Conservation (phyloP, 2,797 vertebrate genomes). For the Staurois parvus region DNA sequence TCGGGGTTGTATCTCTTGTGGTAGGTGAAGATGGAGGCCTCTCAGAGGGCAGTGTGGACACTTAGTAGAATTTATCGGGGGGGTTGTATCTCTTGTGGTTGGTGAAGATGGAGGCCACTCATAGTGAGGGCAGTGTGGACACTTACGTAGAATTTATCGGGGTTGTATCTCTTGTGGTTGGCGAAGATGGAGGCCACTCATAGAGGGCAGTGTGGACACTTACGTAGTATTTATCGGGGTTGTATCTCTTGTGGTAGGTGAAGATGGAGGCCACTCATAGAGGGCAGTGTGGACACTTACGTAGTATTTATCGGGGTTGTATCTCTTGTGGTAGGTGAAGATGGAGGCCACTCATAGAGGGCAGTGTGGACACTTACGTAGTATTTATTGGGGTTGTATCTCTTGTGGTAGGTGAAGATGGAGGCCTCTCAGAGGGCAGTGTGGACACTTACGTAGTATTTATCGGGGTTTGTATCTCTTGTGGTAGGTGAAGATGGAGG, state of each 20-base stretch:
- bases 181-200: conserved; percentile 92
- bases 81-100: conserved; percentile 99
- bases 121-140: not conserved
- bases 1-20: conserved; percentile 99
- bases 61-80: conserved; percentile 96
- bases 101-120: conserved; percentile 91
- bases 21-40: conserved; percentile 93
- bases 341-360: conserved; percentile 84
- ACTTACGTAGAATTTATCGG: conserved; percentile 97
- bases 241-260: conserved; percentile 98
- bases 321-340: conserved; percentile 97
- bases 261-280: conserved; percentile 90
- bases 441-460: conserved; percentile 89
- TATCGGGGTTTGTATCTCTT: conserved; percentile 98
- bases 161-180: conserved; percentile 98
- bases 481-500: conserved; percentile 95
- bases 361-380: conserved; percentile 81
- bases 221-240: conserved; percentile 97
- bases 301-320: conserved; percentile 97
- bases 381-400: conserved; percentile 97
- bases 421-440: conserved; percentile 81
- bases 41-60: conserved; percentile 71
- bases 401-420: conserved; percentile 97
- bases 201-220: conserved; percentile 66
- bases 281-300: conserved; percentile 75